A percentile compares a stretch with the other conserved stretches of the same genome.
Conservation (phyloP, 2,113 vertebrate species). For the Mustela nigripes region DNA sequence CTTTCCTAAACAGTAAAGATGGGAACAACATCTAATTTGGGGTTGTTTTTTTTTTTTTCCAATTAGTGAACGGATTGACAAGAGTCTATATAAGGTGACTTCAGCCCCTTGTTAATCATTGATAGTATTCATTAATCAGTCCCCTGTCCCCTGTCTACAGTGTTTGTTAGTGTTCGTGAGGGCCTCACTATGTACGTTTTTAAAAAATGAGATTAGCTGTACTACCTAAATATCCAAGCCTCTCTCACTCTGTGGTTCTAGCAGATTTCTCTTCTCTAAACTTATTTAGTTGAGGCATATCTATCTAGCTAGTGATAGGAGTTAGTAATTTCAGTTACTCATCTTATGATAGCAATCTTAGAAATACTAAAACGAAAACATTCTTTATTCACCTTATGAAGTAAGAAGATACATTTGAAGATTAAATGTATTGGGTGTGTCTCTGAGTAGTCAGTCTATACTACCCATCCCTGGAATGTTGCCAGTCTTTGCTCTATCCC, state of each 20-base stretch:
- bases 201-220: background rate
- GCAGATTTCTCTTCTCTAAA: slow-evolving; percentile 16
- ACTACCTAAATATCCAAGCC: background rate
- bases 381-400: slow-evolving; percentile 24
- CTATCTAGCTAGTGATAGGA: background rate
- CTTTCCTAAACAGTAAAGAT: slow-evolving; percentile 35
- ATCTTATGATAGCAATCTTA: slow-evolving; percentile 7
- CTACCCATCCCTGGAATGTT: background rate
- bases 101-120: background rate
- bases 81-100: background rate
- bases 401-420: slow-evolving; percentile 32
- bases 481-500: background rate
- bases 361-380: slow-evolving; percentile 43
- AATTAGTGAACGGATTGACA: background rate
- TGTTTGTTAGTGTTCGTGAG: background rate
- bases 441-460: background rate
- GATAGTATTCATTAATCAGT: background rate
- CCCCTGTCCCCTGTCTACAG: background rate
- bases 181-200: background rate
- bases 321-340: slow-evolving; percentile 49
- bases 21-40: background rate
- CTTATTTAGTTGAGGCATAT: background rate
- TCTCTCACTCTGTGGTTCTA: background rate
- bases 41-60: background rate
- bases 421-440: slow-evolving; percentile 49